A percentile compares a stretch with the other conserved stretches of the same genome.
phyloP scores from a whole-genome alignment of 2,113 vertebrate species.

The Spheniscus mendiculus region DNA sequence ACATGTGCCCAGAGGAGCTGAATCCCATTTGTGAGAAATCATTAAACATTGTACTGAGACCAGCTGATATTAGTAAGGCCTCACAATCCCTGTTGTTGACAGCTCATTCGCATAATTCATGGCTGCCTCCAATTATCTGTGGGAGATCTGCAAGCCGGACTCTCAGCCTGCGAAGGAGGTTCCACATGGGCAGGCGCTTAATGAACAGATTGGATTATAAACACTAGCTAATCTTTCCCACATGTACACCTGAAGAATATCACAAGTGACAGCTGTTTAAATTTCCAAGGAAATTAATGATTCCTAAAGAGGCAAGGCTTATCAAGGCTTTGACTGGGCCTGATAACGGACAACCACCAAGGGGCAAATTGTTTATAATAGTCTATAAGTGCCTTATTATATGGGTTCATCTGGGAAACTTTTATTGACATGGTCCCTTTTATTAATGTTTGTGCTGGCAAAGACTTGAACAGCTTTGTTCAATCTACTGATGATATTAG shows the following conservation, averaged over 20 bases:
- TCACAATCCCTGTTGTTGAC: conserved; percentile 69
- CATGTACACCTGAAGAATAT: conserved; percentile 83
- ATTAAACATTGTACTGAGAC: conserved; percentile 49
- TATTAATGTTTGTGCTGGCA: conserved; percentile 70
- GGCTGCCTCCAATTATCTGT: conserved; percentile 80
- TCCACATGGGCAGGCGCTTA: conserved; percentile 77
- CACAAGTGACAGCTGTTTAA: conserved; percentile 88
- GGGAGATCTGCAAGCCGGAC: conserved; percentile 68
- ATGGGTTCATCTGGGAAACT: conserved; percentile 62
- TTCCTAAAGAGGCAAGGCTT: conserved; percentile 80
- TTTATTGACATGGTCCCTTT: conserved; percentile 71
- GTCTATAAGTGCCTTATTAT: conserved; percentile 73
- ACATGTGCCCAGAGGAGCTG: background rate
- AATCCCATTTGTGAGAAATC: conserved; percentile 64
- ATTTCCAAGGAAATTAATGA: conserved; percentile 82
- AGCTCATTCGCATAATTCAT: conserved; percentile 73
- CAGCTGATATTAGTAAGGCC: conserved; percentile 79
- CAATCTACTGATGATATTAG: conserved; percentile 65
- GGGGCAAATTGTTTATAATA: conserved; percentile 80
- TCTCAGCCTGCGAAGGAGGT: conserved; percentile 65
- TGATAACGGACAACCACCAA: conserved; percentile 75
- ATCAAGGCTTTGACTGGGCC: conserved; percentile 72
- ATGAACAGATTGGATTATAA: conserved; percentile 81
- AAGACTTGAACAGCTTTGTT: conserved; percentile 45
- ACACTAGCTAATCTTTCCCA: conserved; percentile 84